Base-by-base conservation (phyloP, 2,888 invertebrate genomes). In the Pterostichus madidus region DNA sequence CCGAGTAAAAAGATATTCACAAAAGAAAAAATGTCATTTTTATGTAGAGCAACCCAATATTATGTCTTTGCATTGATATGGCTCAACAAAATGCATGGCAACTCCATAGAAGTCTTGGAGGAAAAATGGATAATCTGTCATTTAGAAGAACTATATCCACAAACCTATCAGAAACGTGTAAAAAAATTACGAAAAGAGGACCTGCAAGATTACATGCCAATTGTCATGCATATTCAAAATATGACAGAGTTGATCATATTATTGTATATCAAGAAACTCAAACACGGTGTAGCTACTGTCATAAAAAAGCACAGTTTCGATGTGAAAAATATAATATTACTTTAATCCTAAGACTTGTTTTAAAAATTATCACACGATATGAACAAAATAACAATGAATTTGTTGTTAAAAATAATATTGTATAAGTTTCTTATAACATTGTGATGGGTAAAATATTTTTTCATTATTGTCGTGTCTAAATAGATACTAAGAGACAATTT, bases 11-110 rank as follows among this genome's bases (percentile, higher is more conserved):
- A 82, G 77, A 39, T 83, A 77, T 80, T 80, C 79, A 35, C 80
- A 85, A 44, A 84, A 84, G 81, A 73, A 64, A 31, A 83, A 8
- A n/a, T n/a, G n/a, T n/a, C n/a, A n/a, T n/a, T n/a, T n/a, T n/a
- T n/a, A n/a, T n/a, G n/a, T n/a, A n/a, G n/a, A n/a, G n/a, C n/a
- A n/a, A n/a, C n/a, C 64, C 64, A 5, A 4, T 64, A 31, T 5
- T 64, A 15, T 31, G 64, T 64, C 64, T 31, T 10, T 64, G 64
- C 32, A 3, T 64, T n/a, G 64, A 64, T 64, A 32, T 64, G 64
- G 32, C 64, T 13, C 5, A 31, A 35, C 32, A 64, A 31, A 64
- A 64, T n/a, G 64, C 64, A 4, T 64, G 64, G 64, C 64, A 64
- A 64, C 32, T 64, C 2, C 64, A 64, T 31, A 24, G 35, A 64